Evolutionary conservation across 2,888 invertebrate genomes (phyloP), one percentile per base, ranked within the genome.

Genomic region (Ephialtes manifestator): DNA sequence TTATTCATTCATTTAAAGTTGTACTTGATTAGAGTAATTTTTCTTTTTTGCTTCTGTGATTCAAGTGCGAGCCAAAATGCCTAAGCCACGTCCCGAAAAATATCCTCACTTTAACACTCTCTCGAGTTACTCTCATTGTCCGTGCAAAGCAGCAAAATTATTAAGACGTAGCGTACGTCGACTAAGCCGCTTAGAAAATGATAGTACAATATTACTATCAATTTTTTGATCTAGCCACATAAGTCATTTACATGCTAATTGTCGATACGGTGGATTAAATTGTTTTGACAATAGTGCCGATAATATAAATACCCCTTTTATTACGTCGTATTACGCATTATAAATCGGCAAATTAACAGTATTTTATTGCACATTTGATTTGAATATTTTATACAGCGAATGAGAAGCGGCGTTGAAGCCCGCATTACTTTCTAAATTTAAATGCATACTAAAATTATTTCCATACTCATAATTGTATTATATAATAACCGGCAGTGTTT

Each of bases 61-160:
- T 53, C 60, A 39, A 79, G 48, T 48, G 77, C 91, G 89, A 92
- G 88, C 92, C 92, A 91, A 35, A 35, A 92, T 91, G 90, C 90
- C 89, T 89, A 87, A 86, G 89, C 89, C 89, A 89, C 91, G 89
- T 88, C 88, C 91, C 92, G 90, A 92, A 92, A 92, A 92, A 92
- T 92, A 87, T 89, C 90, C 91, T 92, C 90, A 91, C 91, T 91
- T 91, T 81, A 71, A 65, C 70, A 87, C 8, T 63, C 2, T 18
- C 7, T 39, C 35, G 39, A 15, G 7, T 18, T 39, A n/a, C 63
- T 18, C 63, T 18, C 63, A 15, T 51, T n/a, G 15, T 28, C 60
- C 5, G 15, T 31, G 15, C 60, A 31, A 7, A 8, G 13, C 58
- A 58, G 28, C 13, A 10, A 65, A 39, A 65, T 65, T 43, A 11